Conservation (phyloP, 2,888 invertebrate species). For the Euplagia quadripunctaria region DNA sequence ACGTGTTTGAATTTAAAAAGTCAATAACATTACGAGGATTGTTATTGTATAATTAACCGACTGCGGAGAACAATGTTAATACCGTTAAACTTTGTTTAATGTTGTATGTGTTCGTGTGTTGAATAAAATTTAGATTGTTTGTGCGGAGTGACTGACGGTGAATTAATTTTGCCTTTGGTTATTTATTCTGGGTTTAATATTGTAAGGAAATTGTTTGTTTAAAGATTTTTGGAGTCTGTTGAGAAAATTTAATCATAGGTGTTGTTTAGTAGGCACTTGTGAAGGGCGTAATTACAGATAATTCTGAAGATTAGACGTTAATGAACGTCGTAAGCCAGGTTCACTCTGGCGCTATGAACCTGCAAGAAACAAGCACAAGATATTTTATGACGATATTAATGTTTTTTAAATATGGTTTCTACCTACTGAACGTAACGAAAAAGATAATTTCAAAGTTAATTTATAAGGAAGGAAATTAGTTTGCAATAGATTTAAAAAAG, state of each 20-base stretch:
- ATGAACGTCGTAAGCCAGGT: neutral
- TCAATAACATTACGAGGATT: slow-evolving; percentile 51
- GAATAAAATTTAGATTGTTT: slow-evolving; percentile 52
- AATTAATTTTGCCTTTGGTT: slow-evolving; percentile 42
- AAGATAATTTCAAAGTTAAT: neutral
- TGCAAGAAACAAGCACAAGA: neutral
- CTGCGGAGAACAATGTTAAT: slow-evolving; percentile 48
- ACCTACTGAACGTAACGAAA: too few species aligned
- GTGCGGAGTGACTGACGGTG: slow-evolving; percentile 32
- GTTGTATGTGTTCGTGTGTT: slow-evolving; percentile 38
- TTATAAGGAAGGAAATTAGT: too few species aligned
- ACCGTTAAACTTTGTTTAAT: slow-evolving; percentile 50
- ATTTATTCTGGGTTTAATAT: slow-evolving; percentile 18
- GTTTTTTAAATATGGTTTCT: too few species aligned
- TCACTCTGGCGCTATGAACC: neutral
- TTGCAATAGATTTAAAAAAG: neutral
- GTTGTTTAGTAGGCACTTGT: neutral
- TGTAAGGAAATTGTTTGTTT: slow-evolving; percentile 9
- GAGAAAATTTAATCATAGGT: neutral
- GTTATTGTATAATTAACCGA: slow-evolving; percentile 58
- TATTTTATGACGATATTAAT: too few species aligned
- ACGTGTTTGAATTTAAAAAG: slow-evolving; percentile 50
- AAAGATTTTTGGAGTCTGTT: slow-evolving; percentile 2
- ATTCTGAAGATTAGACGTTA: neutral
- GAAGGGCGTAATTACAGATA: neutral